Evolutionary conservation across 2,113 vertebrate genomes (phyloP), one percentile per base, ranked within the genome.

Genomic region (Chloropsis cyanopogon): DNA sequence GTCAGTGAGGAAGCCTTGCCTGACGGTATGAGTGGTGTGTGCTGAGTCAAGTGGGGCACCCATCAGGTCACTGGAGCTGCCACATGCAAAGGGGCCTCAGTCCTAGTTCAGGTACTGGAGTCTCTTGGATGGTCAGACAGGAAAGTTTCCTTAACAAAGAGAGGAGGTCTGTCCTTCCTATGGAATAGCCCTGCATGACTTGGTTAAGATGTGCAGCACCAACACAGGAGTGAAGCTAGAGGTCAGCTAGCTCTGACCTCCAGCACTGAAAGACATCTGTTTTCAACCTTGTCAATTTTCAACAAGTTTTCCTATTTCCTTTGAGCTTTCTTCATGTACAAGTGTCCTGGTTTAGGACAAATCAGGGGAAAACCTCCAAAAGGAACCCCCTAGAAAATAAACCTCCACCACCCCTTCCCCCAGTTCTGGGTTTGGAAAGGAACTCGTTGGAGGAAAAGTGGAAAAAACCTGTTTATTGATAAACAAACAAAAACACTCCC

Each of bases 121-220:
- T 8, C 24, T 53, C 46, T 53, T 53, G 9, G 28, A 11, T 25
- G 29, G 24, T 9, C 0, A 0, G 11, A 59, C 12, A 25, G 4
- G 10, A 26, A 47, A 31, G 7, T 31, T 60, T 60, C 20, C 47
- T 53, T 25, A 35, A 53, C 9, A 47, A 53, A 65, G 3, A 3
- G 10, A 28, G 10, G 17, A 60, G 8, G 18, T 87, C 33, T 4
- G 0, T 42, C 11, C 15, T 86, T 64, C 26, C 50, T 13, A 14
- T 9, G 16, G 14, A 50, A 57, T 29, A 53, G 37, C 6, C 1
- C 4, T 63, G 5, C 5, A 42, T 64, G 20, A 19, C 9, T 66
- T 10, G 3, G 12, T 76, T 64, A 63, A 71, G 39, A 31, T 23
- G 7, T 26, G 5, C 50, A 82, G 10, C 12, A 70, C 16, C 26